phyloP scores from a whole-genome alignment of 2,797 vertebrate species.

The Sebastes elongatus region DNA sequence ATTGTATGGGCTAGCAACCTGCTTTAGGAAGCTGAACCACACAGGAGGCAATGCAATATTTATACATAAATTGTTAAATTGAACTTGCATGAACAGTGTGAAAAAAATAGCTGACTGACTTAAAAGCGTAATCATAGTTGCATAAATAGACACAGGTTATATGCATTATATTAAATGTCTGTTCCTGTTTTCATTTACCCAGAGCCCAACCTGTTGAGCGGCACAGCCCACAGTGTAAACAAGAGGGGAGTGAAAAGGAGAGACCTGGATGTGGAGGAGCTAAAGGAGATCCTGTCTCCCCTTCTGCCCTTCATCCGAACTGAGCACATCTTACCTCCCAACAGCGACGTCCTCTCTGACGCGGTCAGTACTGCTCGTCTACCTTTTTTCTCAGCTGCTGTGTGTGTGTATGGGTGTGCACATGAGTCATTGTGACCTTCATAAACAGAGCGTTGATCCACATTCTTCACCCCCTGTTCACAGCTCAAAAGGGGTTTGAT shows the following conservation, averaged over 20 bases:
- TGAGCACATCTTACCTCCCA: constrained; percentile 95
- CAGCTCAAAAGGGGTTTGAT: constrained; percentile 98
- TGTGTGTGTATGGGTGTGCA: background rate
- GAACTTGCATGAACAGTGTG: constrained; percentile 8
- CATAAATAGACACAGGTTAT: background rate
- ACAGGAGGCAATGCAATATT: background rate
- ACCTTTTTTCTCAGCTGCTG: background rate
- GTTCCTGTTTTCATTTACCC: constrained; percentile 47
- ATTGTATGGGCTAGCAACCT: background rate
- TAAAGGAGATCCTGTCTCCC: constrained; percentile 94
- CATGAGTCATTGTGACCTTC: constrained; percentile 28
- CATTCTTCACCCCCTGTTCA: constrained; percentile 38
- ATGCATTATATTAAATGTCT: constrained; percentile 22
- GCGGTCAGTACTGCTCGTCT: constrained; percentile 61
- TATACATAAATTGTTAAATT: constrained; percentile 16
- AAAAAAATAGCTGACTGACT: constrained; percentile 7
- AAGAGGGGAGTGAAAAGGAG: constrained; percentile 96
- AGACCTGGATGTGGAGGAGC: constrained; percentile 96
- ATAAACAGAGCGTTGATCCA: constrained; percentile 35
- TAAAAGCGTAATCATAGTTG: constrained; percentile 14
- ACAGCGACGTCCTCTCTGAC: constrained; percentile 87
- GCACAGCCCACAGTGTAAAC: constrained; percentile 98
- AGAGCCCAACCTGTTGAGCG: constrained; percentile 98
- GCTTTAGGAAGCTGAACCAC: background rate
- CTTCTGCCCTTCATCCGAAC: constrained; percentile 93